Evolutionary conservation across 2,113 vertebrate species (phyloP).

Genomic region (Apodemus sylvaticus): DNA sequence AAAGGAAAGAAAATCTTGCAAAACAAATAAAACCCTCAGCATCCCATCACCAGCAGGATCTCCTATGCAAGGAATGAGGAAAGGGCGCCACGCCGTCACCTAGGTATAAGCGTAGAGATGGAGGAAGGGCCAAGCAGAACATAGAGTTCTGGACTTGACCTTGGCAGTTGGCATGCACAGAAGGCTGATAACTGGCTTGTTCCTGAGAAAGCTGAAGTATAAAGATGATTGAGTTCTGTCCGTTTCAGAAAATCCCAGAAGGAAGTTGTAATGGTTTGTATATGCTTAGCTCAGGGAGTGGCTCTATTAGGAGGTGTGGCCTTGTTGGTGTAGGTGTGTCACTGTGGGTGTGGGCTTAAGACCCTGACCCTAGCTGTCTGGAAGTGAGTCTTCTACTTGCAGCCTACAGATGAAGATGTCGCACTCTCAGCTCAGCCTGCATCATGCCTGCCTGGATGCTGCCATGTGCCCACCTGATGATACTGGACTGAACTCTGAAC

Average conservation of each 20-base stretch:
- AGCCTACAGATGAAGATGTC: too few relatives aligned
- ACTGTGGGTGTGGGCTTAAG: too few relatives aligned
- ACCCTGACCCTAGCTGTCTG: too few relatives aligned
- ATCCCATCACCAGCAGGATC: fast-evolving
- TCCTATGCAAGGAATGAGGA: not conserved
- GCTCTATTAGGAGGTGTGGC: too few relatives aligned
- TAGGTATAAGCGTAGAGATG: too few relatives aligned
- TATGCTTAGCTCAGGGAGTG: too few relatives aligned
- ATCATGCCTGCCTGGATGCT: too few relatives aligned
- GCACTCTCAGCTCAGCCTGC: too few relatives aligned
- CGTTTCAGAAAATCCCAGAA: not conserved
- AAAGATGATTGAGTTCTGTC: not conserved
- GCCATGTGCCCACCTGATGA: too few relatives aligned
- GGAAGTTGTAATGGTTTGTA: not conserved
- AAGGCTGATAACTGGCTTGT: not conserved
- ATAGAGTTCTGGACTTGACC: not conserved
- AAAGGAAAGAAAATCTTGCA: not conserved
- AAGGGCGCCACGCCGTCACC: not conserved
- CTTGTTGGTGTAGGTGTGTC: too few relatives aligned
- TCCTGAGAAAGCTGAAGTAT: not conserved
- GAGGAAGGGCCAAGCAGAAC: not conserved
- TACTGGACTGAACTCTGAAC: too few relatives aligned
- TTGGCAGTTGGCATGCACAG: not conserved
- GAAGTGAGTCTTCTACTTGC: too few relatives aligned
- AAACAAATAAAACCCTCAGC: not conserved